phyloP scores from a whole-genome alignment of 2,797 vertebrate genomes.

The Sitta carolinensis region DNA sequence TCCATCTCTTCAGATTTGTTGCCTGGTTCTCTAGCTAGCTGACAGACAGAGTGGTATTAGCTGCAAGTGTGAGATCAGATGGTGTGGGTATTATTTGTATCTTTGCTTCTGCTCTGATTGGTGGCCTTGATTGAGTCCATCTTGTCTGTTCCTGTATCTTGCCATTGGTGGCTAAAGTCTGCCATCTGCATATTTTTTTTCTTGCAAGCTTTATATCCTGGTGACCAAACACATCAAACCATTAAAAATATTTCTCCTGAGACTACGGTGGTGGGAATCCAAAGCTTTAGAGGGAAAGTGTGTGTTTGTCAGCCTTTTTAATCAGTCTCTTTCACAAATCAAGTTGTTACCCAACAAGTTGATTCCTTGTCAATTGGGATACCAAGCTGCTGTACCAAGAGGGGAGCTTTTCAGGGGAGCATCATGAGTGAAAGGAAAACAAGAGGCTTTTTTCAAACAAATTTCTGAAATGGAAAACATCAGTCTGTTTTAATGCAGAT shows the following conservation, averaged over 20 bases:
- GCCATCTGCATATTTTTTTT: background rate
- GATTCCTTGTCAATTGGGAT: background rate
- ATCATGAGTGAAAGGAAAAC: background rate
- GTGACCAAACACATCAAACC: background rate
- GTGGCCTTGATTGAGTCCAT: background rate
- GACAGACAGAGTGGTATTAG: background rate
- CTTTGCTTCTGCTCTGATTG: background rate
- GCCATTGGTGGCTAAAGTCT: background rate
- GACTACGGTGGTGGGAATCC: background rate
- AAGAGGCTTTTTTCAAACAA: background rate
- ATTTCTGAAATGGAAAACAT: background rate
- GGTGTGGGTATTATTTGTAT: background rate
- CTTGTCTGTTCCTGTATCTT: background rate
- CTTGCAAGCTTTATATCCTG: background rate
- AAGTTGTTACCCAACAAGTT: background rate
- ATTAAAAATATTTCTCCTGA: background rate
- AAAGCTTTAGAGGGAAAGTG: background rate
- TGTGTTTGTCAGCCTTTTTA: background rate
- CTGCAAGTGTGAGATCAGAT: accelerated
- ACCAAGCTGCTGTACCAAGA: background rate
- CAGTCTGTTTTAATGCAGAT: background rate
- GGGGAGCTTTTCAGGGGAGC: background rate
- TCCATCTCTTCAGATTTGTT: background rate
- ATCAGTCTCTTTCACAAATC: background rate
- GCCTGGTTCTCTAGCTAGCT: background rate